These are phyloP conservation scores for Cairina moschata DNA, from an alignment of 2,113 vertebrate species.

Conservation along the genomic window DNA sequence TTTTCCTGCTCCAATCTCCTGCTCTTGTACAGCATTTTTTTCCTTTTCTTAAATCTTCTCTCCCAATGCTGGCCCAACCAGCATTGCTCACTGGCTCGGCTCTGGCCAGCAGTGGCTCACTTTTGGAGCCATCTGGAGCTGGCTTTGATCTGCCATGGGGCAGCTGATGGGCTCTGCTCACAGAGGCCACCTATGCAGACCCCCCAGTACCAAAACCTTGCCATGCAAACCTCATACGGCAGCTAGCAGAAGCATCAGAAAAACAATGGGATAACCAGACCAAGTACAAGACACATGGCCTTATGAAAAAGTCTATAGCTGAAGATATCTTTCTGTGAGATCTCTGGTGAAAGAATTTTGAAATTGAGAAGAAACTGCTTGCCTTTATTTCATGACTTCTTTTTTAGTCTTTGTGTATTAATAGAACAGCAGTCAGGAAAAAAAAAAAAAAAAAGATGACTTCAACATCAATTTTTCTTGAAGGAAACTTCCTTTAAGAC, in stretches of 20 bases:
- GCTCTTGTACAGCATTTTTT: too few relatives aligned
- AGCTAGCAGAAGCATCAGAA: neutral
- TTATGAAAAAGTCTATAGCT: neutral
- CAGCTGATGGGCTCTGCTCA: too few relatives aligned
- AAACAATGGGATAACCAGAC: neutral
- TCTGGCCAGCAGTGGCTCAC: too few relatives aligned
- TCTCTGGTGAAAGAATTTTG: neutral
- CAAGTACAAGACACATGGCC: neutral
- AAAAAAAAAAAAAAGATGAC: neutral
- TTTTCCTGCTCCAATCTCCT: too few relatives aligned
- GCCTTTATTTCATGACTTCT: neutral
- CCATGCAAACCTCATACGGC: too few relatives aligned
- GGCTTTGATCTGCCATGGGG: too few relatives aligned
- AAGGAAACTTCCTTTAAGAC: neutral
- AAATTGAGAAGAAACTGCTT: neutral
- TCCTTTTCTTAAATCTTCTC: too few relatives aligned
- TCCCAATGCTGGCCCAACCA: too few relatives aligned
- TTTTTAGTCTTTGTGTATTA: neutral
- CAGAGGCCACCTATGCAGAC: too few relatives aligned
- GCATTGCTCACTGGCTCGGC: too few relatives aligned
- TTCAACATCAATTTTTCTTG: neutral
- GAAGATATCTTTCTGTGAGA: neutral
- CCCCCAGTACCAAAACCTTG: too few relatives aligned
- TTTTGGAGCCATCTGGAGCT: too few relatives aligned
- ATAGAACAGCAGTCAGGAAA: neutral